Base-by-base conservation (phyloP, 2,888 invertebrate species). In the Nyleta sp. region DNA sequence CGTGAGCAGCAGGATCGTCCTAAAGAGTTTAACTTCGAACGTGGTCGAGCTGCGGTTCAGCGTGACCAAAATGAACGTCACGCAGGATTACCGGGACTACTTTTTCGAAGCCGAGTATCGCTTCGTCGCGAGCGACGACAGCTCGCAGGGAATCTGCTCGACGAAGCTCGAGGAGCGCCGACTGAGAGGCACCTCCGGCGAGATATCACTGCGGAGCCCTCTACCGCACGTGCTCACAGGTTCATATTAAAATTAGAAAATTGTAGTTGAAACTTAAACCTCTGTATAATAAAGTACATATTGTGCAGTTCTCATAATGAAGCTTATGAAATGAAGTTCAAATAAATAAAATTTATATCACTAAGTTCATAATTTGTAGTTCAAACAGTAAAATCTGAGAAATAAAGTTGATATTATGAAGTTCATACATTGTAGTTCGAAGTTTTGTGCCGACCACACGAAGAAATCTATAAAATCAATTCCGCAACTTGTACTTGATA, bases 81-180 rank as follows among this genome's bases (percentile, higher is more conserved):
- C 95, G 6, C 95, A 96, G 90, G 95, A 96, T 91, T 95, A 95
- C 86, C 93, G 94, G 68, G 94, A 95, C 87, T 96, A 95, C 90
- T 94, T 94, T 87, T 95, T 96, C 91, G 96, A 96, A 85, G 95
- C 94, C 0, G 94, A 93, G 87, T 95, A 94, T 84, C 94, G 94
- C 86, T 95, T 94, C 88, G 91, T 94, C 52, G 92, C 94, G 0
- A 92, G 91, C 46, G 2, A 74, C 15, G 82, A 86, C 0, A 59
- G 78, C 33, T 92, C 92, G 80, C 92, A 92, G 46, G 90, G 91
- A 77, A 90, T 90, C n/a, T 95, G 95, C 87, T 92, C 94, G 0
- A 92, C 94, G 33, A 93, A 93, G 17, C 94, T 94, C 91, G 94
- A 94, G 24, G 94, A 94, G 53, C 91, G 95, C 53, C 91, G 93